Conservation (phyloP, 2,888 invertebrate species). For the Tenthredo notha region DNA sequence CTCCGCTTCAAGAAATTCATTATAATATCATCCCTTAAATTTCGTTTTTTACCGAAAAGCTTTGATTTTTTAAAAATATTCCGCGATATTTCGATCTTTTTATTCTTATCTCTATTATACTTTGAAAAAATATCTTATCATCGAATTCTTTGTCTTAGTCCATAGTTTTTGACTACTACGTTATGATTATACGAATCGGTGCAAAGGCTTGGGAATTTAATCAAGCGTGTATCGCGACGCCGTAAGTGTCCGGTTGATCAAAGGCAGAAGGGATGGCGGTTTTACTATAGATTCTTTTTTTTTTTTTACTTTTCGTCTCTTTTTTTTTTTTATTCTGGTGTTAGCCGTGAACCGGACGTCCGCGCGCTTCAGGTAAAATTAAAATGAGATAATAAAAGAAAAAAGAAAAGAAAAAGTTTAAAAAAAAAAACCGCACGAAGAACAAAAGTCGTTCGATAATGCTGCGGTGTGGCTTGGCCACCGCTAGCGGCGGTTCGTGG, state of each 20-base stretch:
- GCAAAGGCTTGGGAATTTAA: constrained; percentile 7
- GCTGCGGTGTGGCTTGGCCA: constrained; percentile 39
- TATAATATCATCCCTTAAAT: background rate
- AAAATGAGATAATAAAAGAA: constrained; percentile 34
- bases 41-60: background rate
- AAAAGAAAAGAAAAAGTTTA: background rate
- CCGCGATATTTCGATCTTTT: background rate
- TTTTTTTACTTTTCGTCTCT: background rate
- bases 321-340: background rate
- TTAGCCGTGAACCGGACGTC: constrained; percentile 15
- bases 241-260: constrained; percentile 34
- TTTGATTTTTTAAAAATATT: background rate
- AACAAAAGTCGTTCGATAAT: constrained; percentile 53
- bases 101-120: background rate
- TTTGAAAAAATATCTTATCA: background rate
- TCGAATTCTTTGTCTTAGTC: background rate
- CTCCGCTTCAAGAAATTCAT: background rate
- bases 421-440: constrained; percentile 4
- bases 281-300: background rate
- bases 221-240: constrained; percentile 34
- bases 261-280: constrained; percentile 11
- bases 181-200: background rate
- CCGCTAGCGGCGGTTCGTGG: constrained; percentile 39
- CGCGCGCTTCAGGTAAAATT: constrained; percentile 10
- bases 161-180: background rate